Base-by-base conservation (phyloP, 2,888 invertebrate genomes). In the Oxyteleia sp. region DNA sequence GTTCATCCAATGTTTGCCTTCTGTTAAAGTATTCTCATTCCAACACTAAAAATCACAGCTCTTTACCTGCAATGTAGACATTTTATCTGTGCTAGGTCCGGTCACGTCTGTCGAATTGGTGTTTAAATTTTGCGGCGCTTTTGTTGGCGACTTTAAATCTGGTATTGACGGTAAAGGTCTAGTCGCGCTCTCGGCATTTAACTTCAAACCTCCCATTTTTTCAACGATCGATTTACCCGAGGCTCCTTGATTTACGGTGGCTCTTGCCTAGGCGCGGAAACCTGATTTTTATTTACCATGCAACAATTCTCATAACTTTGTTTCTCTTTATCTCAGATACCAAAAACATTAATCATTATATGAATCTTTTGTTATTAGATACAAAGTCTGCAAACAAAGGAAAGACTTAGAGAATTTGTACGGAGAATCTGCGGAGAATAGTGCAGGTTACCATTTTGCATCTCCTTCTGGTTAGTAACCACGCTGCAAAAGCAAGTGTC, bases 41-140 rank as follows among this genome's bases (percentile, higher is more conserved):
- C 8, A 23, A 32, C 8, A 32, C 8, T 1, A 7, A 7, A 32
- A 32, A 7, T 32, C 32, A 10, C 10, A 18, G 35, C 26, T 18
- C 15, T 38, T 71, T 76, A 82, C 93, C 90, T 93, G 93, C 2
- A 93, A 88, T 0, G 93, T 93, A 15, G 93, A 90, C 93, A 93
- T 93, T 86, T 92, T 93, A 32, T 93, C 93, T 49, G 92, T 90
- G 35, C 89, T 88, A 5, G 86, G 55, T 68, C 85, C 69, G n/a
- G 47, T 66, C 1, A 82, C 53, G 43, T 89, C 89, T n/a, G 63
- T 75, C 16, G 85, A 11, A 26, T 85, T 13, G 0, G 85, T 13
- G 64, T 85, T 88, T 16, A 88, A 84, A 10, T 88, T 86, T 66
- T 88, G 91, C 57, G 86, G 10, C 29, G 43, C 20, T 71, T 71